Evolutionary conservation across 2,113 vertebrate species (phyloP).

Genomic region (Elephas maximus): DNA sequence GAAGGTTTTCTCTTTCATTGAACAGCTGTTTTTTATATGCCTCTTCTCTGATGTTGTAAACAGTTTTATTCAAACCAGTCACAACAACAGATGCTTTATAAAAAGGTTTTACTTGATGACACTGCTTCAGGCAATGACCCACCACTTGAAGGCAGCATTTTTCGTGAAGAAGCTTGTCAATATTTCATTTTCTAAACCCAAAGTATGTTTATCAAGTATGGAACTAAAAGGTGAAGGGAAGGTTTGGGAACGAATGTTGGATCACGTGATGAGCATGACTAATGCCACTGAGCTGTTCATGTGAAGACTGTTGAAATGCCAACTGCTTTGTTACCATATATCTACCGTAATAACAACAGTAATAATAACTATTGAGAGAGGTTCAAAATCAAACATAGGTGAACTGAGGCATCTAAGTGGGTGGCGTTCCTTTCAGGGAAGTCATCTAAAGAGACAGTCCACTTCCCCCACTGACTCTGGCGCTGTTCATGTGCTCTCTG

Average conservation of each 20-base stretch:
- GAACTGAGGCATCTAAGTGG: background rate
- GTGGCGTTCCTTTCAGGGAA: background rate
- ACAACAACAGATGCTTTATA: slow-evolving; percentile 19
- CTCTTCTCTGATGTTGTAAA: slow-evolving; percentile 59
- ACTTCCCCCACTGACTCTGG: background rate
- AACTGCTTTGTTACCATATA: background rate
- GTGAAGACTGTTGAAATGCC: background rate
- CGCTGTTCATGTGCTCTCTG: background rate
- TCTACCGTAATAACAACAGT: background rate
- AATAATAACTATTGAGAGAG: background rate
- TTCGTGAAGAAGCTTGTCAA: background rate
- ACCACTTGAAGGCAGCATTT: background rate
- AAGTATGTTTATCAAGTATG: background rate
- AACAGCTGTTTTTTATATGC: slow-evolving; percentile 70
- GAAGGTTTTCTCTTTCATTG: slow-evolving; percentile 35
- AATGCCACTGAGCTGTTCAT: background rate
- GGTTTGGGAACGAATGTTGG: background rate
- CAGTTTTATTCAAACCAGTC: slow-evolving; percentile 65
- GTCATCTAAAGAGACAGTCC: background rate
- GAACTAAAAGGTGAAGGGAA: background rate
- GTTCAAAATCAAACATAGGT: background rate
- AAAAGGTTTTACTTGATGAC: slow-evolving; percentile 9
- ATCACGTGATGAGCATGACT: background rate
- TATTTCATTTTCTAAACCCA: slow-evolving; percentile 5
- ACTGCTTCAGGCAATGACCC: slow-evolving; percentile 1